phyloP scores from a whole-genome alignment of 2,888 invertebrate genomes.

The Oscheius sp. region DNA sequence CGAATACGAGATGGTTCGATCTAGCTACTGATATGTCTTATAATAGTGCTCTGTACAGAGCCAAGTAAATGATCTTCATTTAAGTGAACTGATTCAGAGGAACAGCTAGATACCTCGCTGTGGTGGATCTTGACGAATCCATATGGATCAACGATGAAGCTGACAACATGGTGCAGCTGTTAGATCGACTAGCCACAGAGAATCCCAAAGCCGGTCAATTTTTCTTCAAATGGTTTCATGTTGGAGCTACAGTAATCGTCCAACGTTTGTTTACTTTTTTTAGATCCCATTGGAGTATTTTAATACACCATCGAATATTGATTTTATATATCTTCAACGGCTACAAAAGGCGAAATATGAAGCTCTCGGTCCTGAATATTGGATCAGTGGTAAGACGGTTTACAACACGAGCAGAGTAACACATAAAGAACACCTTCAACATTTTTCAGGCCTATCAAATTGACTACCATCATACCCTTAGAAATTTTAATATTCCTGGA shows the following conservation, averaged over 20 bases:
- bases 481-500: background rate
- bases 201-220: constrained; percentile 4
- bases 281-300: background rate
- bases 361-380: background rate
- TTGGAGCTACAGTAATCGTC: background rate
- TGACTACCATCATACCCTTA: background rate
- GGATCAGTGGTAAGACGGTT: background rate
- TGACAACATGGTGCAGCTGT: background rate
- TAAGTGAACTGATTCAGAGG: background rate
- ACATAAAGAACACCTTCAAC: background rate
- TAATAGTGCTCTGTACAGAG: constrained; percentile 10
- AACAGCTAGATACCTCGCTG: background rate
- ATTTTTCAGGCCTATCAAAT: background rate
- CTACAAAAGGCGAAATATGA: background rate
- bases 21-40: background rate
- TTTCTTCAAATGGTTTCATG: constrained; percentile 7
- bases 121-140: constrained; percentile 21
- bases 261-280: background rate
- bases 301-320: background rate
- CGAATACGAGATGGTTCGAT: constrained; percentile 12
- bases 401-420: constrained; percentile 9
- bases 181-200: background rate
- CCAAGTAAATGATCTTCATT: background rate
- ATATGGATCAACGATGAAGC: background rate
- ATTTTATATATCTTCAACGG: background rate